Evolutionary conservation across 1,140 invertebrate genomes (phyloP), one percentile per base, ranked within the genome.

Genomic region (Trialeurodes vaporariorum): DNA sequence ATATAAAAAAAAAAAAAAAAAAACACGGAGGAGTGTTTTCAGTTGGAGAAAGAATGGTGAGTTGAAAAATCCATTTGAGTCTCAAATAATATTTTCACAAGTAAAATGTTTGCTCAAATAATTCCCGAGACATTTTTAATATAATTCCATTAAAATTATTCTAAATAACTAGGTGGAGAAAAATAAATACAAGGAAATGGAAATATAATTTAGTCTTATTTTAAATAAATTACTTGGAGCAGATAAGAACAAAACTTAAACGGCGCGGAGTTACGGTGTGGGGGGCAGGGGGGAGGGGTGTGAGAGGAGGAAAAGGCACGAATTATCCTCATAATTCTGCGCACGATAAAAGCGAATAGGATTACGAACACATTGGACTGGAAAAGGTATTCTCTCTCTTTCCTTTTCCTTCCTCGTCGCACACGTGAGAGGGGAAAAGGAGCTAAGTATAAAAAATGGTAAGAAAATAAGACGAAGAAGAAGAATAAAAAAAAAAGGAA

Each of bases 131-230:
- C 34, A 17, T 49, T 49, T n/a, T 5, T 17, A 17, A 49, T 49
- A 49, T 49, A 49, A 49, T 49, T 49, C 34, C 34, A 49, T 49
- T 49, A 49, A 49, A 17, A 49, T 49, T 17, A 17, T 49, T 17
- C 34, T 49, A 49, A 49, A 49, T 9, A 49, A n/a, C n/a, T n/a
- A n/a, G n/a, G n/a, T n/a, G n/a, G n/a, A n/a, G n/a, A n/a, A n/a
- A n/a, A n/a, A n/a, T n/a, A n/a, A n/a, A n/a, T n/a, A n/a, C n/a
- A n/a, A 5, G 34, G 34, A 17, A 17, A 17, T 49, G 34, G 34
- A 49, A 49, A 49, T 49, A 49, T 49, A 49, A 49, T 49, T 49
- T 49, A 49, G 34, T 49, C 34, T 49, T 49, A 49, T 49, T 49
- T 49, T 49, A 49, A 49, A 49, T 49, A 49, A 49, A 49, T 49